Evolutionary conservation across 1,140 invertebrate species (phyloP), one percentile per base, ranked within the genome.

Genomic region (Rhyacophila brunnea): DNA sequence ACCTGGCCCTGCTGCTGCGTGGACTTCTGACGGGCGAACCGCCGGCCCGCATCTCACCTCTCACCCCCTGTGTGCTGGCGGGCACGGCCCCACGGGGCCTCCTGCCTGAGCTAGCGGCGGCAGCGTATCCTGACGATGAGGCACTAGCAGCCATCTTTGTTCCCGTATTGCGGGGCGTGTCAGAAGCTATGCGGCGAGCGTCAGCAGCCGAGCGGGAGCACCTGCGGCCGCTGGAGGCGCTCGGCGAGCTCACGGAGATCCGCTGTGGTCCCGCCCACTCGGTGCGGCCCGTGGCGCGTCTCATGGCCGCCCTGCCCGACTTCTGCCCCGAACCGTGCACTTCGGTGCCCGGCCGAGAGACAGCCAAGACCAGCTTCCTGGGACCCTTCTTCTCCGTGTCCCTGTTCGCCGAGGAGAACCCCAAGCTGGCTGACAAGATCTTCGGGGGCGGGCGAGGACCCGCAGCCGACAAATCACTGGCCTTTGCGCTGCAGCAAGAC

Each of bases 401-500:
- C 0, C 82, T 96, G 0, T 96, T 97, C 72, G 92, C 91, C 23
- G 94, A 97, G 72, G 95, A 98, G 72, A 91, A 95, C 70, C 85
- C 89, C 0, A 86, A 87, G 65, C 83, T 93, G 9, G 89, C 88
- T 0, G 83, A 85, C 62, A 70, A 76, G 6, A 67, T 77, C 63
- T 77, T 78, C 65, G 71, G 55, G 55, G 52, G 44, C 58, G 46
- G 40, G 10, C 48, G 18, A 23, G 50, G 49, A 36, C 19, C 76
- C 17, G 64, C 71, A 36, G 80, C 77, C 6, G 81, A 85, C 51
- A 82, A 81, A 67, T 77, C 78, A 18, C 76, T 89, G 43, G 84
- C 83, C 59, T 74, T 82, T 32, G 83, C 86, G 2, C 67, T 90
- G 6, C 87, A 88, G 65, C 80, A 83, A 57, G 87, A 91, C 67